Base-by-base conservation (phyloP, 2,888 invertebrate genomes). In the Drosophila nr. fundita region DNA sequence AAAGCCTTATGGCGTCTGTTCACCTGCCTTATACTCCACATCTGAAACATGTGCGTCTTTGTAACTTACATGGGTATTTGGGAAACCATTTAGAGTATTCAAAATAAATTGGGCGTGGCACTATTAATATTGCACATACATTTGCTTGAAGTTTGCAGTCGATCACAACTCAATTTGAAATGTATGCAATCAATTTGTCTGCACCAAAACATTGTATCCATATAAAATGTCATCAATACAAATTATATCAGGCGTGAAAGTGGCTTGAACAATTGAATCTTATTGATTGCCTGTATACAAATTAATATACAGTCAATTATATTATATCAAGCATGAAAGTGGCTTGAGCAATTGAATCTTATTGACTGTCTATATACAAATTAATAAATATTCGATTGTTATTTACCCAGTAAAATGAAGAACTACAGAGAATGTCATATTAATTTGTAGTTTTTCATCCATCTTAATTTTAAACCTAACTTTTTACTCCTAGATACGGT, bases 251-350 rank as follows among this genome's bases (percentile, higher is more conserved):
- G 52, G 58, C 61, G 59, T 57, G 27, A 66, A 65, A 78, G 45
- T 68, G 79, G 24, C 57, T 48, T 59, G 45, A 62, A 60, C 80
- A 80, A 78, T 78, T 80, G 71, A 80, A 68, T 48, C 50, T 54
- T 71, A 67, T 79, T 75, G 76, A 76, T 62, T 55, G 76, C 29
- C 42, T 29, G 11, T 53, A 67, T 30, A 50, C 45, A 78, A 40
- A 45, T 58, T 57, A 60, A 64, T 61, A 54, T 29, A 34, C 40
- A 24, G 21, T 50, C 30, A 29, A 55, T 7, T 55, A 2, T 2
- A 66, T 79, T 40, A 75, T 66, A 69, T 48, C 29, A 57, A 59
- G 54, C 54, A 49, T 40, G 21, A 66, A 54, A 78, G 40, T 65
- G 69, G 29, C 40, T 42, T 59, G 49, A 55, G 48, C 76, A 78